Evolutionary conservation across 2,113 vertebrate species (phyloP).

Genomic region (Asarcornis scutulata): DNA sequence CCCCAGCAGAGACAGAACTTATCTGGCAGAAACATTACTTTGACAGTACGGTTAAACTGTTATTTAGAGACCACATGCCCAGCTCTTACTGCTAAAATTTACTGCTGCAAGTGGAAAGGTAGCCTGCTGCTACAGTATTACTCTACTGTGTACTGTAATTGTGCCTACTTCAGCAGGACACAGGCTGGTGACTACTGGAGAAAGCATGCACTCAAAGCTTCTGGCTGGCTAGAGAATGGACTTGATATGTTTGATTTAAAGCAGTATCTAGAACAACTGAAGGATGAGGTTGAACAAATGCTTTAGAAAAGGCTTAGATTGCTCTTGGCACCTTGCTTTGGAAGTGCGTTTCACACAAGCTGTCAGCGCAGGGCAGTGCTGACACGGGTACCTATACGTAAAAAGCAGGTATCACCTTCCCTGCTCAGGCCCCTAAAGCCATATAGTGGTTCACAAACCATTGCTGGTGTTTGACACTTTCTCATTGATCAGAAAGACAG

Average conservation of each 20-base stretch:
- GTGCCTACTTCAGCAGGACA: background rate
- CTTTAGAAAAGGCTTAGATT: background rate
- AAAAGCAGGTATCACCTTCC: background rate
- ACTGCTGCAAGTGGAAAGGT: background rate
- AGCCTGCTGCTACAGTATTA: background rate
- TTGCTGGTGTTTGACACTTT: background rate
- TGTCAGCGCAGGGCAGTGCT: background rate
- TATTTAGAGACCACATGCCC: background rate
- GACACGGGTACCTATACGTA: background rate
- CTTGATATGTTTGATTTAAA: background rate
- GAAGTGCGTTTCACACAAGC: background rate
- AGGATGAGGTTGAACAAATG: background rate
- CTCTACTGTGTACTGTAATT: background rate
- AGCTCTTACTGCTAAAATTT: background rate
- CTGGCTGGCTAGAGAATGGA: background rate
- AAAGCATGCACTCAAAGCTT: background rate
- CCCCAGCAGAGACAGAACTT: background rate
- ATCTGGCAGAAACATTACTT: background rate
- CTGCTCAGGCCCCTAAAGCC: background rate
- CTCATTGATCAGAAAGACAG: background rate
- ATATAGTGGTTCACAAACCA: background rate
- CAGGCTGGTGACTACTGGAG: background rate
- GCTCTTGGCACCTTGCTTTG: background rate
- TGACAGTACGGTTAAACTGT: background rate
- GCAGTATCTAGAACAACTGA: background rate